phyloP scores from a whole-genome alignment of 2,797 vertebrate genomes.

The Anniella stebbinsi region DNA sequence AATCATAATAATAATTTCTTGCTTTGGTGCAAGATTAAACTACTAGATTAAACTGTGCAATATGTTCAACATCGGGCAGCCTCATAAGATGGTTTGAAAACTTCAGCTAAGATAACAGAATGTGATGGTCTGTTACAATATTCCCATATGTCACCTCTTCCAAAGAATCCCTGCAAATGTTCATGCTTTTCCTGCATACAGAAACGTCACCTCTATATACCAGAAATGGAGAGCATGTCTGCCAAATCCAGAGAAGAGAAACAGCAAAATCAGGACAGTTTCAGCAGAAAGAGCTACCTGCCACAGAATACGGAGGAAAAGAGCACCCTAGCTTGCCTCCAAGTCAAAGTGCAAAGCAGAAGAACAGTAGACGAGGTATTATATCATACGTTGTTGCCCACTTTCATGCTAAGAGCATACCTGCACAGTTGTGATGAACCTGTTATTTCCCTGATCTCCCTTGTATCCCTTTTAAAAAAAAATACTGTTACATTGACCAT shows the following conservation, averaged over 20 bases:
- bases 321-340: slow-evolving; percentile 22
- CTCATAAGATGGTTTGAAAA: no score
- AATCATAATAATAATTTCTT: no score
- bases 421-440: not conserved
- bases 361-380: slow-evolving; percentile 39
- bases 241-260: slow-evolving; percentile 39
- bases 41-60: no score
- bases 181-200: not conserved
- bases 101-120: no score
- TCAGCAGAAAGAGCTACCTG: slow-evolving; percentile 39
- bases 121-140: no score
- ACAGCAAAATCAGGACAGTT: slow-evolving; percentile 20
- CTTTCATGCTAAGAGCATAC: not conserved
- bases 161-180: not conserved
- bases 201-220: not conserved
- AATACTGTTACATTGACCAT: no score
- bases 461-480: no score
- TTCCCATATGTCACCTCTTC: no score
- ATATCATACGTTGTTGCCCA: not conserved
- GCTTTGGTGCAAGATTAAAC: no score
- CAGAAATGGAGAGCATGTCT: slow-evolving; percentile 31
- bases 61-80: no score
- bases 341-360: slow-evolving; percentile 48
- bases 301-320: slow-evolving; percentile 44
- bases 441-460: no score